Percentiles rank a stretch among this genome's conserved stretches.
These are phyloP conservation scores for Coturnix japonica DNA, from an alignment of 2,113 vertebrate species.

Conservation along the genomic window DNA sequence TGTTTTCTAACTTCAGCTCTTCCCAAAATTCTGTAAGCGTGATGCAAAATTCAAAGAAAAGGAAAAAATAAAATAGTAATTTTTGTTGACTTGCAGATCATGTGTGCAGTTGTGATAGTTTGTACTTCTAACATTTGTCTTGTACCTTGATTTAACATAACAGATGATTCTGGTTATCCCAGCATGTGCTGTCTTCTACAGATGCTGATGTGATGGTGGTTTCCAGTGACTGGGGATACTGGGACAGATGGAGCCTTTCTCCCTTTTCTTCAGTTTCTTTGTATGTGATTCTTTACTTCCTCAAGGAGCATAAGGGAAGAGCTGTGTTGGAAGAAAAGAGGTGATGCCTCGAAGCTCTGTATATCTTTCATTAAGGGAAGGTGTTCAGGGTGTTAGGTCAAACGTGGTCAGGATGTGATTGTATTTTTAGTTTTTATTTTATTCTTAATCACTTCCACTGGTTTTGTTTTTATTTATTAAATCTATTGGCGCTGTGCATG, in stretches of 20 bases:
- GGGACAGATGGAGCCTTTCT: not conserved
- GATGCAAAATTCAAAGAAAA: not conserved
- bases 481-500: not conserved
- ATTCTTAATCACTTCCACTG: not conserved
- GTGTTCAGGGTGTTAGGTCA: not conserved
- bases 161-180: not conserved
- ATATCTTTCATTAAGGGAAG: not conserved
- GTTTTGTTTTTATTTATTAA: not conserved
- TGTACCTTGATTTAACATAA: not conserved
- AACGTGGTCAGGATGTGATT: not conserved
- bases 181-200: not conserved
- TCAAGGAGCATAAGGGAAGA: not conserved
- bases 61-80: not conserved
- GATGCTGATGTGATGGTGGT: not conserved
- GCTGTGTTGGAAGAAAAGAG: fast-evolving
- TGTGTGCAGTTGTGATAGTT: not conserved
- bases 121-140: not conserved
- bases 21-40: not conserved
- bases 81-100: not conserved
- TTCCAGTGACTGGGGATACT: not conserved
- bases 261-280: not conserved
- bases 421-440: not conserved
- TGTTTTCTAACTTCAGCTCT: not conserved
- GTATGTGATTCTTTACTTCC: not conserved
- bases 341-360: not conserved